Conservation (phyloP, 1,140 invertebrate genomes). For the Idris sp. region DNA sequence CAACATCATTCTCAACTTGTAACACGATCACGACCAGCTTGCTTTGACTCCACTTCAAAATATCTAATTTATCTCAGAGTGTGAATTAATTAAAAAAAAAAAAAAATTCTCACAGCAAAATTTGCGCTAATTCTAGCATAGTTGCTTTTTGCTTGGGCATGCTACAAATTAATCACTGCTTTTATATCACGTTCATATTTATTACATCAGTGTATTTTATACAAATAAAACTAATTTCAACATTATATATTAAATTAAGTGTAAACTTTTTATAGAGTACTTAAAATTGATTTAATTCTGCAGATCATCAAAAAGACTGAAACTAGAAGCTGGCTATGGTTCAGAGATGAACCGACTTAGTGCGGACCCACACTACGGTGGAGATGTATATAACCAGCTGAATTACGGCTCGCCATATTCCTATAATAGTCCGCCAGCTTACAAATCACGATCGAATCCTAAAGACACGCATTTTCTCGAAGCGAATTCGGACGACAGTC, state of each 20-base stretch:
- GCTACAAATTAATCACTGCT: slow-evolving; percentile 10
- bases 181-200: slow-evolving; percentile 5
- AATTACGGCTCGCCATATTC: slow-evolving; percentile 71
- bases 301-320: slow-evolving; percentile 82
- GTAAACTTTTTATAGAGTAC: too few relatives aligned
- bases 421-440: slow-evolving; percentile 71
- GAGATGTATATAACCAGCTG: slow-evolving; percentile 74
- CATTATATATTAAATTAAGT: too few relatives aligned
- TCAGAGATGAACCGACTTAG: slow-evolving; percentile 71
- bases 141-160: slow-evolving; percentile 33
- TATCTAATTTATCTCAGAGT: slow-evolving; percentile 1
- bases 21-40: slow-evolving; percentile 59
- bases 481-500: slow-evolving; percentile 68
- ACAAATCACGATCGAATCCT: slow-evolving; percentile 68
- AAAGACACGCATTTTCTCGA: slow-evolving; percentile 69
- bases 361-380: slow-evolving; percentile 73
- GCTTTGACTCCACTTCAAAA: slow-evolving; percentile 56
- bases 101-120: too few relatives aligned
- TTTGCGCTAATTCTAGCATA: slow-evolving; percentile 4
- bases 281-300: slow-evolving; percentile 27
- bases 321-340: slow-evolving; percentile 81
- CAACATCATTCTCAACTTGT: slow-evolving; percentile 55
- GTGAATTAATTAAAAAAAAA: too few relatives aligned
- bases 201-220: not conserved
- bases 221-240: too few relatives aligned